These are phyloP conservation scores for Caenorhabditis drosophilae DNA, from an alignment of 2,888 invertebrate species.

Conservation along the genomic window DNA sequence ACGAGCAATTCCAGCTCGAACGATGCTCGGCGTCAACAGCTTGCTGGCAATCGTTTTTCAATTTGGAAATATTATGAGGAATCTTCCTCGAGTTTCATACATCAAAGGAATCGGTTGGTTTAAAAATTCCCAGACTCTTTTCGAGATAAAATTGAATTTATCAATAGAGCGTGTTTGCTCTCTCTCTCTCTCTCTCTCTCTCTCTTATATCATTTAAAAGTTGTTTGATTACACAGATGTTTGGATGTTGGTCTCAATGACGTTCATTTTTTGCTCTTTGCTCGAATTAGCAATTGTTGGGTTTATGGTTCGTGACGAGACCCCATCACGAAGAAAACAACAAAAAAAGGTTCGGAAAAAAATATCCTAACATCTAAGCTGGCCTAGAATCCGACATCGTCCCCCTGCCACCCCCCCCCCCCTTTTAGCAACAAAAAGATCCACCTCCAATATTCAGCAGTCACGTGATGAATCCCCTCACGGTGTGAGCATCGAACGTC, in stretches of 20 bases:
- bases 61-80: slow-evolving; percentile 67
- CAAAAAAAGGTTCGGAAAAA: slow-evolving; percentile 19
- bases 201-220: neutral
- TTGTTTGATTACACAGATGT: slow-evolving; percentile 38
- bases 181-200: neutral
- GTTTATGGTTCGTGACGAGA: slow-evolving; percentile 50
- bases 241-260: slow-evolving; percentile 59
- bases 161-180: too few species aligned
- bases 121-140: neutral
- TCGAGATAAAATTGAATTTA: too few species aligned
- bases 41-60: slow-evolving; percentile 63
- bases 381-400: too few species aligned
- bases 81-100: slow-evolving; percentile 57
- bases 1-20: slow-evolving; percentile 53
- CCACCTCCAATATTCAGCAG: slow-evolving; percentile 12
- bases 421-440: too few species aligned
- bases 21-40: slow-evolving; percentile 60
- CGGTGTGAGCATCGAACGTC: slow-evolving; percentile 57
- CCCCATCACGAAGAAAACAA: slow-evolving; percentile 16
- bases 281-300: slow-evolving; percentile 54
- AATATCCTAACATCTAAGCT: too few species aligned
- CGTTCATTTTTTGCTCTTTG: slow-evolving; percentile 53
- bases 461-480: slow-evolving; percentile 52
- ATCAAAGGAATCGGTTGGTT: slow-evolving; percentile 55
- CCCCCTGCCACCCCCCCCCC: too few species aligned